A percentile compares a stretch with the other conserved stretches of the same genome.
Conservation (phyloP, 2,888 invertebrate genomes). For the Ectropis crepuscularia region DNA sequence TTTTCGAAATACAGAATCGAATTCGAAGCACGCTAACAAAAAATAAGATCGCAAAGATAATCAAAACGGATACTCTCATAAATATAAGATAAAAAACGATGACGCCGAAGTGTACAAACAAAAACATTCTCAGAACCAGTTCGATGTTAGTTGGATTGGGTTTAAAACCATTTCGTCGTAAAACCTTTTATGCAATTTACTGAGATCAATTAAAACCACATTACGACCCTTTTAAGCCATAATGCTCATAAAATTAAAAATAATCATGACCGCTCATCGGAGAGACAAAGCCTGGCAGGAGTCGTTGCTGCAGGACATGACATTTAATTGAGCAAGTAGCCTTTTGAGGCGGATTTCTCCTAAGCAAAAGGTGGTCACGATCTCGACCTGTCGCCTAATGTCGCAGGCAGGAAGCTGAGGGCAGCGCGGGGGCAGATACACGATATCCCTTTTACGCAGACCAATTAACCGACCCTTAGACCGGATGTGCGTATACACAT, state of each 20-base stretch:
- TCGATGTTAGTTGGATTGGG: slow-evolving; percentile 18
- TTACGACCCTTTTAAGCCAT: slow-evolving; percentile 26
- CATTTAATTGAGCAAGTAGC: slow-evolving; percentile 60
- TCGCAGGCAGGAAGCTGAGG: slow-evolving; percentile 71
- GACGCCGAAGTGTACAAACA: slow-evolving; percentile 25
- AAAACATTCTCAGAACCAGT: slow-evolving; percentile 31
- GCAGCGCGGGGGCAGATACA: slow-evolving; percentile 69
- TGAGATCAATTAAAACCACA: slow-evolving; percentile 32
- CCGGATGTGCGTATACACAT: slow-evolving; percentile 79
- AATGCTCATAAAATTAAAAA: slow-evolving; percentile 37
- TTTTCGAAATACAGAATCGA: neutral
- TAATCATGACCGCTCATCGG: slow-evolving; percentile 55
- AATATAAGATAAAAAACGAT: slow-evolving; percentile 25
- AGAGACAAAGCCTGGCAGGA: slow-evolving; percentile 56
- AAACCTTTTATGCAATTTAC: slow-evolving; percentile 30
- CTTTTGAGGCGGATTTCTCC: slow-evolving; percentile 57
- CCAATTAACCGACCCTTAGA: slow-evolving; percentile 82
- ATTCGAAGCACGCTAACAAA: slow-evolving; percentile 18
- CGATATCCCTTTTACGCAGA: slow-evolving; percentile 84
- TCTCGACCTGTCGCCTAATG: slow-evolving; percentile 58
- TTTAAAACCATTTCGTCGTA: slow-evolving; percentile 31
- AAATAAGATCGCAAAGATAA: slow-evolving; percentile 27
- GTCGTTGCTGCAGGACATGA: slow-evolving; percentile 46
- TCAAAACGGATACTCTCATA: slow-evolving; percentile 31
- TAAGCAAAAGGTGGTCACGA: slow-evolving; percentile 61